Evolutionary conservation across 2,113 vertebrate species (phyloP).

Genomic region (Saccopteryx bilineata): DNA sequence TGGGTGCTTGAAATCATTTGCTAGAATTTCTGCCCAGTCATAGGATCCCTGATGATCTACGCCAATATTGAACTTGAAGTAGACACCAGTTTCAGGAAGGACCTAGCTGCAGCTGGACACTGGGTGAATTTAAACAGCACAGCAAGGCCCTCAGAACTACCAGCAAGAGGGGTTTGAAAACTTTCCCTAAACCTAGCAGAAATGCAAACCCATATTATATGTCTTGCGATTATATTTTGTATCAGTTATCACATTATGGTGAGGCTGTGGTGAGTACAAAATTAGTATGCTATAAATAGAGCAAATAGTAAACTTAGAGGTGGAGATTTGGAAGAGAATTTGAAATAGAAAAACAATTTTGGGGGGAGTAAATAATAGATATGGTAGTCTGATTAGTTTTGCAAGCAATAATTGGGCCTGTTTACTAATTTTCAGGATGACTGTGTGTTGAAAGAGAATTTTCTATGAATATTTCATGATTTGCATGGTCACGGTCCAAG

Average conservation of each 20-base stretch:
- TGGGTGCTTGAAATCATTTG: background rate
- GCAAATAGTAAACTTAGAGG: background rate
- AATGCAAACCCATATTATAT: background rate
- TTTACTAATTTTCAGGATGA: slow-evolving; percentile 60
- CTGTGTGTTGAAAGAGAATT: slow-evolving; percentile 42
- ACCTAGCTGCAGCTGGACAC: background rate
- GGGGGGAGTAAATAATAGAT: background rate
- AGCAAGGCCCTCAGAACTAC: background rate
- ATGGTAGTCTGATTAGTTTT: background rate
- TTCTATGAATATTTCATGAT: slow-evolving; percentile 65
- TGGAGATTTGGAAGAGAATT: background rate
- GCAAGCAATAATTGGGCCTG: background rate
- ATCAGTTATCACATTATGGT: background rate
- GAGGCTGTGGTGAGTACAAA: background rate
- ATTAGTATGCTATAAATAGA: slow-evolving; percentile 32
- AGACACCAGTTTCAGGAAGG: background rate
- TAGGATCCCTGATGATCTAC: background rate
- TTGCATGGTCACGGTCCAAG: background rate
- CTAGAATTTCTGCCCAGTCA: background rate
- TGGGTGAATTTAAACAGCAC: background rate
- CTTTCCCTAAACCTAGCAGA: background rate
- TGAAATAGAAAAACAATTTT: background rate
- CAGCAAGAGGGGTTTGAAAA: background rate
- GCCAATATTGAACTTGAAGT: background rate
- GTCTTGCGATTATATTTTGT: slow-evolving; percentile 4